phyloP scores from a whole-genome alignment of 1,140 invertebrate species.

The Cotesia vestalis region DNA sequence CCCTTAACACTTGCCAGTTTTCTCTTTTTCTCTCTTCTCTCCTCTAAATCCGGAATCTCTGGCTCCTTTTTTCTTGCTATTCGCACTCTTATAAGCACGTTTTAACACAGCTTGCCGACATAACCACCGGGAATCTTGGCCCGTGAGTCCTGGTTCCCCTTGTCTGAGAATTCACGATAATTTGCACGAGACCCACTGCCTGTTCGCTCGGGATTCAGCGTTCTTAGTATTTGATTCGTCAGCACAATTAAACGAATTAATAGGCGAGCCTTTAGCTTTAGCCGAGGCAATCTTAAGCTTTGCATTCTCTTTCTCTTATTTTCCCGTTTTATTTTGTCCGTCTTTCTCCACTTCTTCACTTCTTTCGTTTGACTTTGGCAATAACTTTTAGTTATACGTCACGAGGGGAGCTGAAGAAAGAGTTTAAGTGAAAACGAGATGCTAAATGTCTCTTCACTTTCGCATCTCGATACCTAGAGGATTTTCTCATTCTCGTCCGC shows the following conservation, averaged over 20 bases:
- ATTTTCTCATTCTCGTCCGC: slow-evolving; percentile 11
- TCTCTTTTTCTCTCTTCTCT: slow-evolving; percentile 29
- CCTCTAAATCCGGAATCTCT: slow-evolving; percentile 10
- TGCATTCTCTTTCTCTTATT: slow-evolving; percentile 21
- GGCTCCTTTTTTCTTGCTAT: slow-evolving; percentile 13
- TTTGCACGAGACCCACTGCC: slow-evolving; percentile 45
- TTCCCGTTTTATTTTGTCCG: not conserved
- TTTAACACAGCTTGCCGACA: slow-evolving; percentile 19
- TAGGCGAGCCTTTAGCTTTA: slow-evolving; percentile 45
- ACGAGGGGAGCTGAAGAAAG: not conserved
- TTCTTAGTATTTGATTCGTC: slow-evolving; percentile 58
- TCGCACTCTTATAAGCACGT: slow-evolving; percentile 28
- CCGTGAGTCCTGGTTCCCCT: slow-evolving; percentile 39
- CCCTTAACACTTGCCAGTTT: slow-evolving; percentile 40
- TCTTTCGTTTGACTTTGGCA: slow-evolving; percentile 19
- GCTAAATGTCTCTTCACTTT: slow-evolving; percentile 17
- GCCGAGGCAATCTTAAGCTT: slow-evolving; percentile 11
- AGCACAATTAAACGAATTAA: slow-evolving; percentile 63
- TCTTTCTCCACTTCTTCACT: not conserved
- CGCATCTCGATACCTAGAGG: not conserved
- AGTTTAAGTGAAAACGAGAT: slow-evolving; percentile 13
- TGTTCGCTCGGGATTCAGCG: slow-evolving; percentile 37
- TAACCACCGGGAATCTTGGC: slow-evolving; percentile 34
- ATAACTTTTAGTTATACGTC: not conserved
- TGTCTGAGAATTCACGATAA: slow-evolving; percentile 54